A percentile compares a stretch with the other conserved stretches of the same genome.
phyloP scores from a whole-genome alignment of 2,888 invertebrate species.

The Agapostemon virescens region DNA sequence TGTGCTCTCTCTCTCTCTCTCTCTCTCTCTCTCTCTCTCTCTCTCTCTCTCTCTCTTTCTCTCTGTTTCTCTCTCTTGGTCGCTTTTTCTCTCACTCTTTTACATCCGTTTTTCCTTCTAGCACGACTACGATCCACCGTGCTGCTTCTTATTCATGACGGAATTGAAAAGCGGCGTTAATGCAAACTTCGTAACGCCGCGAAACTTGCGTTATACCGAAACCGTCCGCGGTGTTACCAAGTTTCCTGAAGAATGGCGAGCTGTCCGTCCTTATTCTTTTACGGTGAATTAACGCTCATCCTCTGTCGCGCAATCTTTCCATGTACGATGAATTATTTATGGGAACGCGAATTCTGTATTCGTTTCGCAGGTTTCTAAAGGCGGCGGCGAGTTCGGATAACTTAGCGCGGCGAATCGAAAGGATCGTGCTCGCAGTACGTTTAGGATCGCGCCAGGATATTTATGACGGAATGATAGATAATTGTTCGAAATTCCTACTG shows the following conservation, averaged over 20 bases:
- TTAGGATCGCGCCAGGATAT: not conserved
- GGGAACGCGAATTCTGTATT: not conserved
- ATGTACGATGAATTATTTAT: not conserved
- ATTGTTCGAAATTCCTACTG: not conserved
- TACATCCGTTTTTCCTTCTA: not conserved
- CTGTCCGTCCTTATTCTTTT: not conserved
- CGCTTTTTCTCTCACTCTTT: no score
- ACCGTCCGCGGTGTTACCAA: not conserved
- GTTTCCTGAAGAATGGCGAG: not conserved
- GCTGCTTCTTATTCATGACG: conserved; percentile 12
- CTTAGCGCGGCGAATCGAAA: not conserved
- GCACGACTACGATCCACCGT: not conserved
- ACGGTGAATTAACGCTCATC: conserved; percentile 11
- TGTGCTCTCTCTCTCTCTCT: not conserved
- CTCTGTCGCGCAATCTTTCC: not conserved
- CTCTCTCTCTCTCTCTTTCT: no score
- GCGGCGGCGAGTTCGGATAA: not conserved
- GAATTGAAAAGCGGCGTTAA: conserved; percentile 17
- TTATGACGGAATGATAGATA: not conserved
- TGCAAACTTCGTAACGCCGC: conserved; percentile 9
- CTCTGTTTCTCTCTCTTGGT: not conserved
- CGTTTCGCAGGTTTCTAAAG: not conserved
- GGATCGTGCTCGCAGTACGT: not conserved
- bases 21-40: not conserved
- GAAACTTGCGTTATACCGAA: not conserved